Base-by-base conservation (phyloP, 1,140 invertebrate species). In the Cherax destructor region DNA sequence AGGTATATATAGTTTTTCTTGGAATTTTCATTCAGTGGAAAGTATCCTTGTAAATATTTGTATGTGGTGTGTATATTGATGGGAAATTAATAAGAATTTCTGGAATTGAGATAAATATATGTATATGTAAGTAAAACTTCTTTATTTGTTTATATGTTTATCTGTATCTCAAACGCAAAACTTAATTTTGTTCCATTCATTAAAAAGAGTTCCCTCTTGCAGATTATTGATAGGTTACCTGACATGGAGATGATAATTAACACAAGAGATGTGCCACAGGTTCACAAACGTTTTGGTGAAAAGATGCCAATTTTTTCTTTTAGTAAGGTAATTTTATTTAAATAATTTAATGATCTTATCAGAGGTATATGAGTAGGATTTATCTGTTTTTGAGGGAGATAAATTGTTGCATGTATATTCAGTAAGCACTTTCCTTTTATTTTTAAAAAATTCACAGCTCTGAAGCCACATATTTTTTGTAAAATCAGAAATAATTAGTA, bases 231-330 rank as follows among this genome's bases (percentile, higher is more conserved):
- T 92, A 93, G 96, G 89, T 94, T 99, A 80, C 96, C 97, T 5
- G 96, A 99, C 94, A 96, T 97, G 95, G 98, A 99, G 94, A 95
- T 99, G 80, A 95, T 98, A 59, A 95, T 99, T 2, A 99, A 99
- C 94, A 97, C 97, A 0, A 95, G 97, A 91, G 98, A 99, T 94
- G 99, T 97, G 96, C 98, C 99, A 21, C 98, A 99, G 95, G 95
- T 97, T 6, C 96, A 96, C 91, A 95, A 95, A 93, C 94, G 95
- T 88, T 96, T 96, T 95, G 95, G 96, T 3, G 94, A 95, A 92
- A 95, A 95, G 49, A 94, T 96, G 65, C 98, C 98, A 41, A 95
- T 99, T 49, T 98, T 99, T 94, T 99, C 98, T 11, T 99, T 99
- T 94, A 99, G 98, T 94, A 99, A 99, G 96, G 97, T 97, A 94